Percentiles rank a stretch among this genome's conserved stretches.
phyloP scores from a whole-genome alignment of 2,113 vertebrate genomes.

The Equus przewalskii region DNA sequence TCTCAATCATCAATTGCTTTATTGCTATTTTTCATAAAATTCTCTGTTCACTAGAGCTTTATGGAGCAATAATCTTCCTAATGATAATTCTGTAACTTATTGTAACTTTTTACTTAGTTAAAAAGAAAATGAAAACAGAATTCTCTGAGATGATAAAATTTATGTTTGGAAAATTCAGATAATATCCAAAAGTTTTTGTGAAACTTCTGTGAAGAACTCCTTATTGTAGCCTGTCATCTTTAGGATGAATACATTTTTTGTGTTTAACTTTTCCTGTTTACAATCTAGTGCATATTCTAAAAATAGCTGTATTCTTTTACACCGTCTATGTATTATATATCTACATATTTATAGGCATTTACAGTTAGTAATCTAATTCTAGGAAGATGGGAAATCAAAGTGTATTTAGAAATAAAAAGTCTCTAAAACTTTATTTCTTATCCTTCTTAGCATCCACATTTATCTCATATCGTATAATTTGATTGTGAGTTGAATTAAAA shows the following conservation, averaged over 20 bases:
- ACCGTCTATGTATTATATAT: background rate
- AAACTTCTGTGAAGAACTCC: background rate
- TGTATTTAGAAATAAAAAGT: slow-evolving; percentile 47
- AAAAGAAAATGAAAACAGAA: slow-evolving; percentile 54
- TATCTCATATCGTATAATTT: slow-evolving; percentile 36
- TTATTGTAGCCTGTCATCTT: background rate
- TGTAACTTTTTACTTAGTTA: slow-evolving; percentile 39
- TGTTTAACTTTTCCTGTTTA: background rate
- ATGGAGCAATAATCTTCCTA: background rate
- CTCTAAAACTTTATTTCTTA: slow-evolving; percentile 46
- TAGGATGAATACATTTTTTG: background rate
- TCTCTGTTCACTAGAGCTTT: slow-evolving; percentile 27
- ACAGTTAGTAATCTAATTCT: slow-evolving; percentile 8
- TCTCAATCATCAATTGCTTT: background rate
- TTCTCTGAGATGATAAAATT: slow-evolving; percentile 29
- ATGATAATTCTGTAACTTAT: background rate
- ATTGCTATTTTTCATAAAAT: slow-evolving; percentile 9
- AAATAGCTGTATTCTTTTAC: background rate
- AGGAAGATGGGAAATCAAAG: slow-evolving; percentile 43
- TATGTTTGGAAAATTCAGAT: slow-evolving; percentile 40
- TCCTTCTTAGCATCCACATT: slow-evolving; percentile 1
- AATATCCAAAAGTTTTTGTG: background rate
- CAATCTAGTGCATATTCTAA: slow-evolving; percentile 40
- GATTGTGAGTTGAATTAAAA: slow-evolving; percentile 62
- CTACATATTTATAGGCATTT: slow-evolving; percentile 6